Percentiles rank a stretch among this genome's conserved stretches.
phyloP scores from a whole-genome alignment of 2,797 vertebrate species.

The Leptatherina wallacei region DNA sequence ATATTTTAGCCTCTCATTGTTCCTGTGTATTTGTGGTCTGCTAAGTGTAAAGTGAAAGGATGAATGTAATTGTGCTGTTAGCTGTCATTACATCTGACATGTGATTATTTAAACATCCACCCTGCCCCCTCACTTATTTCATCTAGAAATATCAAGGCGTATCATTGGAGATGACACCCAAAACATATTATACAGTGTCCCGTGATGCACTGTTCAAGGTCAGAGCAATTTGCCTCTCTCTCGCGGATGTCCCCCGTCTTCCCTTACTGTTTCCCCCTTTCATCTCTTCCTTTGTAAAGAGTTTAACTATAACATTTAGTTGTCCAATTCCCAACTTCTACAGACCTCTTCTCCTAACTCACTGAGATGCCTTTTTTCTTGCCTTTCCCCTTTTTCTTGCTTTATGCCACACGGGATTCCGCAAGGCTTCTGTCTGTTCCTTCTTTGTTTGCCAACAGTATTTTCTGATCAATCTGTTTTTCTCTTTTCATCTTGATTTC shows the following conservation, averaged over 20 bases:
- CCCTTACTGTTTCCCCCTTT: slow-evolving; percentile 47
- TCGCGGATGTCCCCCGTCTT: slow-evolving; percentile 71
- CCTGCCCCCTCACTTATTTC: slow-evolving; percentile 84
- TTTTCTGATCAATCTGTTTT: slow-evolving; percentile 71
- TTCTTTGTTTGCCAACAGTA: slow-evolving; percentile 54
- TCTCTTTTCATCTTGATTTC: slow-evolving; percentile 9
- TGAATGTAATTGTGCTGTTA: slow-evolving; percentile 68
- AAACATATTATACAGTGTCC: slow-evolving; percentile 89
- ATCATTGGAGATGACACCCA: slow-evolving; percentile 88
- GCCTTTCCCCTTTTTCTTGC: slow-evolving; percentile 37
- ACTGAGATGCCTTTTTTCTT: slow-evolving; percentile 51
- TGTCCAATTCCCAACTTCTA: slow-evolving; percentile 43
- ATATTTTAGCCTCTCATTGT: slow-evolving; percentile 55
- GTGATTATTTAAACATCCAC: slow-evolving; percentile 80
- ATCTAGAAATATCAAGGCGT: slow-evolving; percentile 89
- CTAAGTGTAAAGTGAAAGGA: slow-evolving; percentile 62
- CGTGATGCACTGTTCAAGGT: slow-evolving; percentile 88
- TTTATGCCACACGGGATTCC: slow-evolving; percentile 53
- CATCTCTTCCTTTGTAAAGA: slow-evolving; percentile 47
- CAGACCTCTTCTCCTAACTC: slow-evolving; percentile 63
- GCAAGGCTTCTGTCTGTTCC: slow-evolving; percentile 49
- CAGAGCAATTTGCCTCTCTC: slow-evolving; percentile 84
- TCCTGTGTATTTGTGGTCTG: slow-evolving; percentile 63
- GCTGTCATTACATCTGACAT: slow-evolving; percentile 75
- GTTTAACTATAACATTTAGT: slow-evolving; percentile 66